These are phyloP conservation scores for Neoniphon sammara DNA, from an alignment of 2,797 vertebrate species.

Conservation along the genomic window DNA sequence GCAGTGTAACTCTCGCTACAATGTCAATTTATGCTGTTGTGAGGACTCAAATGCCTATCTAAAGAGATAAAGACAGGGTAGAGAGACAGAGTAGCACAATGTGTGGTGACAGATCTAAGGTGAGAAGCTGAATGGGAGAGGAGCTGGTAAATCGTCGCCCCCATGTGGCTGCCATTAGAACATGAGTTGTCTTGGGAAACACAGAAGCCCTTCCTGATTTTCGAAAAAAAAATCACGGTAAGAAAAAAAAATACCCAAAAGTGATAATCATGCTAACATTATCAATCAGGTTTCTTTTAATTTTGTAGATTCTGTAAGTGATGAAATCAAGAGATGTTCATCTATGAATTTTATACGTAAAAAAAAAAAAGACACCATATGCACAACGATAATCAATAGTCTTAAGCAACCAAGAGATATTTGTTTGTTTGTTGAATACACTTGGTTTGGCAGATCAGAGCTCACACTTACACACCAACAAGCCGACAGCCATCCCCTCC, in stretches of 20 bases:
- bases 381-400: conserved; percentile 79
- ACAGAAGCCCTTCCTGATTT: conserved; percentile 68
- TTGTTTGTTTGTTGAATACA: conserved; percentile 76
- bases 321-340: conserved; percentile 65
- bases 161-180: conserved; percentile 76
- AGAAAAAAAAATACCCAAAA: conserved; percentile 34
- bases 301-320: conserved; percentile 62
- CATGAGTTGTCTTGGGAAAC: conserved; percentile 66
- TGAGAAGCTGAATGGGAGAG: conserved; percentile 21
- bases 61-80: conserved; percentile 24
- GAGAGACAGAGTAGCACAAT: conserved; percentile 6
- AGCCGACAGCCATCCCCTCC: conserved; percentile 30
- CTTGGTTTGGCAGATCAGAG: conserved; percentile 75
- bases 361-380: conserved; percentile 77
- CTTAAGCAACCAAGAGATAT: conserved; percentile 76
- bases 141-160: conserved; percentile 66
- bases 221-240: conserved; percentile 50
- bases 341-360: conserved; percentile 53
- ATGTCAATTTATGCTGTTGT: conserved; percentile 46
- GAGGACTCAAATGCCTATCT: conserved; percentile 59
- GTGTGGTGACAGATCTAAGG: conserved; percentile 44
- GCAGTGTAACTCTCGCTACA: conserved; percentile 66
- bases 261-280: conserved; percentile 28
- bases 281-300: conserved; percentile 26
- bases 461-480: conserved; percentile 53